These are phyloP conservation scores for Octopus sinensis DNA, from an alignment of 1,140 invertebrate species.

Conservation along the genomic window DNA sequence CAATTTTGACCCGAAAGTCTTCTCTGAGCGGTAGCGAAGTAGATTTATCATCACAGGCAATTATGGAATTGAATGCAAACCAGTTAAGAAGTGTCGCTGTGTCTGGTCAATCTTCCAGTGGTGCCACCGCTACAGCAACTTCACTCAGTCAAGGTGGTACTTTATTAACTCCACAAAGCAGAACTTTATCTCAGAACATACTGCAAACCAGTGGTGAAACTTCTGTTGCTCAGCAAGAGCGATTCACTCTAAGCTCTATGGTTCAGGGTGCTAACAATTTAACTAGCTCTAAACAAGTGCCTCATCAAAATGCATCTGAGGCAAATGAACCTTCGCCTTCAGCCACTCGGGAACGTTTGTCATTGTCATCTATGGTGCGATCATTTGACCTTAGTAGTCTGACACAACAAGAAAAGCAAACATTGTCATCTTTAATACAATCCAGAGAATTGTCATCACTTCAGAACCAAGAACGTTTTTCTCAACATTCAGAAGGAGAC, in stretches of 20 bases:
- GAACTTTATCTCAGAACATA: neutral
- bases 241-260: neutral
- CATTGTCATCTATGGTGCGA: neutral
- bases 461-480: neutral
- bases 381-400: neutral
- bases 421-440: neutral
- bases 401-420: neutral
- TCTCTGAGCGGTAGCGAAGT: too few species aligned
- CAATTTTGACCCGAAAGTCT: too few species aligned
- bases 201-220: neutral
- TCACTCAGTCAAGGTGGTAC: too few species aligned
- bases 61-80: too few species aligned
- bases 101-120: too few species aligned
- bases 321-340: neutral
- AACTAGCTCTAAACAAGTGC: neutral
- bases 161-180: neutral
- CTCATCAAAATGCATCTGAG: neutral
- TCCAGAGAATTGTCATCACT: neutral
- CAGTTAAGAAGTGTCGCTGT: too few species aligned
- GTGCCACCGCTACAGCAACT: too few species aligned
- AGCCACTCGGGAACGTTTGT: neutral
- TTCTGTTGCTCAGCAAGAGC: neutral
- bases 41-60: too few species aligned
- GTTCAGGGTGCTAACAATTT: neutral
- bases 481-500: neutral